Evolutionary conservation across 2,888 invertebrate genomes (phyloP).

Genomic region (Oscheius sp.): DNA sequence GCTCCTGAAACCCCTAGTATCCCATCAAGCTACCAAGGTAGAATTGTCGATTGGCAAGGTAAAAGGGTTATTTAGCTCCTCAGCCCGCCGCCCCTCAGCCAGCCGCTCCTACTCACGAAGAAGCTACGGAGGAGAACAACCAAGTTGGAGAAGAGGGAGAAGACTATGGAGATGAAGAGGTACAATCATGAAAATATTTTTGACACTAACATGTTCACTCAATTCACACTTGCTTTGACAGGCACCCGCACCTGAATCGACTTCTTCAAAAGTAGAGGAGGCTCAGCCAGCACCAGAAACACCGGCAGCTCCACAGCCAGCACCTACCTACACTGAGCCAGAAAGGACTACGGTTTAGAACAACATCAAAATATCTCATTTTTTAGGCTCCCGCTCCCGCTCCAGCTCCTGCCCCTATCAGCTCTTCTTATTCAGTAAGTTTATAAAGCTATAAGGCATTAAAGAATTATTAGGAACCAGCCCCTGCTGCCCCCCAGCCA

Average conservation of each 20-base stretch:
- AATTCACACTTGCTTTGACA: not conserved
- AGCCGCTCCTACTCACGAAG: slow-evolving; percentile 8
- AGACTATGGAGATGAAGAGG: slow-evolving; percentile 4
- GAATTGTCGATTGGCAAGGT: not conserved
- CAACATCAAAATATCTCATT: not conserved
- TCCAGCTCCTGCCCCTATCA: not conserved
- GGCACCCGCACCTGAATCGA: not conserved
- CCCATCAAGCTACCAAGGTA: not conserved
- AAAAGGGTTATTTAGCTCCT: not conserved
- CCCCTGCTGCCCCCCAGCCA: slow-evolving; percentile 1
- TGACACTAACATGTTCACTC: slow-evolving; percentile 1
- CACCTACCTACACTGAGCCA: not conserved
- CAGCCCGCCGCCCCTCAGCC: not conserved
- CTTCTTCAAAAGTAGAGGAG: not conserved
- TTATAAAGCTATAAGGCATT: too few relatives aligned
- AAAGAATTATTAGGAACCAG: too few relatives aligned
- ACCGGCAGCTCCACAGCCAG: not conserved
- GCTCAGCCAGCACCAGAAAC: not conserved
- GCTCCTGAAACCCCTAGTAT: not conserved
- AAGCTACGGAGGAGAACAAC: not conserved
- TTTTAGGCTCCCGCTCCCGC: not conserved
- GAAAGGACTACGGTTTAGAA: not conserved
- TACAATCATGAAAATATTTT: not conserved
- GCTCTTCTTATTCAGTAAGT: not conserved
- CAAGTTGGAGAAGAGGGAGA: slow-evolving; percentile 9